phyloP scores from a whole-genome alignment of 2,888 invertebrate species.

The Erannis defoliaria region DNA sequence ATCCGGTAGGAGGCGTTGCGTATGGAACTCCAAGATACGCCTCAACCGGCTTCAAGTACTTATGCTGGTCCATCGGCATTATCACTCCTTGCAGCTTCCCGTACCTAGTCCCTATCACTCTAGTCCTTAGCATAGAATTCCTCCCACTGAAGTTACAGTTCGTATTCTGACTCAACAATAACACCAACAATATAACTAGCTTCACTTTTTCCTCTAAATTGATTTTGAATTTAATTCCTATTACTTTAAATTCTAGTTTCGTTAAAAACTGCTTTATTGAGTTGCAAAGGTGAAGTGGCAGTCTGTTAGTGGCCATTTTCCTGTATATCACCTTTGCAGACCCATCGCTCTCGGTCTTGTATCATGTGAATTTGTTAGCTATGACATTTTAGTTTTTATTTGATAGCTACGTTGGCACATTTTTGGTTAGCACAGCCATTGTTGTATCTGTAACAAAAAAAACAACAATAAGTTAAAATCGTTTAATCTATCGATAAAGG shows the following conservation, averaged over 20 bases:
- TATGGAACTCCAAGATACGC: slow-evolving; percentile 95
- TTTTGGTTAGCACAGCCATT: slow-evolving; percentile 47
- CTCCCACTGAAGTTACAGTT: slow-evolving; percentile 77
- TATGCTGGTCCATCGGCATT: slow-evolving; percentile 92
- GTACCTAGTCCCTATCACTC: slow-evolving; percentile 94
- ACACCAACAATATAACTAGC: slow-evolving; percentile 67
- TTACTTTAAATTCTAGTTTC: slow-evolving; percentile 48
- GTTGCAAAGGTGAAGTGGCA: slow-evolving; percentile 82
- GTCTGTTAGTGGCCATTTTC: slow-evolving; percentile 80
- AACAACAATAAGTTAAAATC: slow-evolving; percentile 18
- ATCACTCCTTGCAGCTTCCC: slow-evolving; percentile 94
- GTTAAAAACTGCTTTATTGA: slow-evolving; percentile 79
- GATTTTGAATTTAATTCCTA: slow-evolving; percentile 53
- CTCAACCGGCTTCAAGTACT: slow-evolving; percentile 91
- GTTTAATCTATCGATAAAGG: no score
- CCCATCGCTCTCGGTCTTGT: slow-evolving; percentile 70
- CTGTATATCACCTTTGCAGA: slow-evolving; percentile 79
- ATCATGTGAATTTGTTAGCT: slow-evolving; percentile 51
- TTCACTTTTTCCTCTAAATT: slow-evolving; percentile 61
- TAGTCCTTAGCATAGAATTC: slow-evolving; percentile 91
- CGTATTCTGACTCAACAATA: slow-evolving; percentile 68
- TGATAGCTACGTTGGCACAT: slow-evolving; percentile 49
- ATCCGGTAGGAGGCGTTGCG: slow-evolving; percentile 93
- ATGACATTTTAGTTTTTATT: slow-evolving; percentile 53
- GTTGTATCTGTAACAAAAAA: slow-evolving; percentile 67